Percentiles rank a stretch among this genome's conserved stretches.
These are phyloP conservation scores for Ptychodera flava DNA, from an alignment of 35 echinoderm and acorn worm species.

Conservation along the genomic window DNA sequence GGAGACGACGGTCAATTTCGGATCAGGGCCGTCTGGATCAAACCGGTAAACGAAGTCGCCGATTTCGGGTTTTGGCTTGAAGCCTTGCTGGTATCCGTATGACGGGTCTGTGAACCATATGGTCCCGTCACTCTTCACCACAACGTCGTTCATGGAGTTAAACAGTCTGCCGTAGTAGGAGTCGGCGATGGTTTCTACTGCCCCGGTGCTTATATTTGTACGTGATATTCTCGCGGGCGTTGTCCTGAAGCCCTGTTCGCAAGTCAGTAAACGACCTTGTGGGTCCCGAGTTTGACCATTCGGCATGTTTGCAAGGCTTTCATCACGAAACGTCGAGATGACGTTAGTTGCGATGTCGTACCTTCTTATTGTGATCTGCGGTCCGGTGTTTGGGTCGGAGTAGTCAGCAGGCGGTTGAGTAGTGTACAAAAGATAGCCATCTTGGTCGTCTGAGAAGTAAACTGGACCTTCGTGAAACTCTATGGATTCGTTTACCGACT, in stretches of 20 bases:
- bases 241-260: neutral
- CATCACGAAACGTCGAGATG: neutral
- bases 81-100: neutral
- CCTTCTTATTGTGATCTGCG: neutral
- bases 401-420: neutral
- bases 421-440: neutral
- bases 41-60: neutral
- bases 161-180: neutral
- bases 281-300: neutral
- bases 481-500: neutral
- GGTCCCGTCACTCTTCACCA: slow-evolving; percentile 8
- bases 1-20: neutral
- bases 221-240: neutral
- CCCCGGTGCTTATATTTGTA: neutral
- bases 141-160: neutral
- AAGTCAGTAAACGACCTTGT: neutral
- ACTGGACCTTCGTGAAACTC: neutral
- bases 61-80: neutral
- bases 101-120: slow-evolving; percentile 13
- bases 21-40: neutral
- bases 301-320: neutral
- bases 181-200: neutral
- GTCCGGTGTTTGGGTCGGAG: neutral
- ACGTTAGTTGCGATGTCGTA: neutral
- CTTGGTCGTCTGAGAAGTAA: neutral